Conservation (phyloP, 2,113 vertebrate genomes). For the Alosa alosa region DNA sequence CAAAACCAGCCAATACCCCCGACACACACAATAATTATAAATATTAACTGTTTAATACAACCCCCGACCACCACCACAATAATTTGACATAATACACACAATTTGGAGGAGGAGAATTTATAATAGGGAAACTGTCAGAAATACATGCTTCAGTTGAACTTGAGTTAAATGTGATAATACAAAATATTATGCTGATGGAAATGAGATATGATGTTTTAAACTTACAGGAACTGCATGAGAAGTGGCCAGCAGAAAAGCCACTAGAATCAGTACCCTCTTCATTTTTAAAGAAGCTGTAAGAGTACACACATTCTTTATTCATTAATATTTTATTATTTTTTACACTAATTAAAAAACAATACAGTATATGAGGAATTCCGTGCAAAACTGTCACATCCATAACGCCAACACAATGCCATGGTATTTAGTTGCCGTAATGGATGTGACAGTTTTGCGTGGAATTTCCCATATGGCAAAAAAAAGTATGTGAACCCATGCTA, state of each 20-base stretch:
- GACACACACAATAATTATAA: too few relatives aligned
- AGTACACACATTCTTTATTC: background rate
- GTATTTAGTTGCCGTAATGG: too few relatives aligned
- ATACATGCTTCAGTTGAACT: background rate
- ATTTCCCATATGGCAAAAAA: too few relatives aligned
- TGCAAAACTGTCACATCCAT: too few relatives aligned
- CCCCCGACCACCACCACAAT: too few relatives aligned
- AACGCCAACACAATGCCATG: too few relatives aligned
- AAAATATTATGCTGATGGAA: background rate
- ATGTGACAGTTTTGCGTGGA: too few relatives aligned
- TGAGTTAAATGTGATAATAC: background rate
- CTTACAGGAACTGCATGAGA: conserved; percentile 6
- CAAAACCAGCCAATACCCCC: too few relatives aligned
- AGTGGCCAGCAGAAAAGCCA: background rate
- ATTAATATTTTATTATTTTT: background rate
- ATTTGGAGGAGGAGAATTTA: background rate
- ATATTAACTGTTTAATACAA: too few relatives aligned
- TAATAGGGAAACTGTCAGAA: background rate
- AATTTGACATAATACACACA: too few relatives aligned
- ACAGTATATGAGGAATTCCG: too few relatives aligned
- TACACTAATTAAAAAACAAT: background rate
- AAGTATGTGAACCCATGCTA: too few relatives aligned
- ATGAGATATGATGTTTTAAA: background rate
- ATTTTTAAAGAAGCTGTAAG: background rate
- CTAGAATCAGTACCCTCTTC: background rate